These are phyloP conservation scores for Tragopan temminckii DNA, from an alignment of 2,797 vertebrate species.

Conservation along the genomic window DNA sequence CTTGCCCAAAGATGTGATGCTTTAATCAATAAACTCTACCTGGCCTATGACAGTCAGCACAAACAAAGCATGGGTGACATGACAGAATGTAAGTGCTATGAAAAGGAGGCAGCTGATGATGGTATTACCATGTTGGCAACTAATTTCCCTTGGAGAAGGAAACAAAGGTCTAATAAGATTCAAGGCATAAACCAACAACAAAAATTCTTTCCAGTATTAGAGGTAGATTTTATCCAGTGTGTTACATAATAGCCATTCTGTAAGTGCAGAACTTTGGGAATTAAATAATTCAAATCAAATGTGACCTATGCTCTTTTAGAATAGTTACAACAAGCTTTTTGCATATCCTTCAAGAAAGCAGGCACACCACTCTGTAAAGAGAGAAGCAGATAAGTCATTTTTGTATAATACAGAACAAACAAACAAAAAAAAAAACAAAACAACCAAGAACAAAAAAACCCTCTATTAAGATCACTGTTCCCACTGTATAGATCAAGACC, in stretches of 20 bases:
- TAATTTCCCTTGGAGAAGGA: neutral
- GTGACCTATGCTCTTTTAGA: conserved; percentile 45
- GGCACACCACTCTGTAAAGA: conserved; percentile 89
- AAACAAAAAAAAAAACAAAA: neutral
- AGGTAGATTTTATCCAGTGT: conserved; percentile 57
- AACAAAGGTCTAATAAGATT: conserved; percentile 1
- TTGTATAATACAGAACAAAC: neutral
- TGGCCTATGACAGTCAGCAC: neutral
- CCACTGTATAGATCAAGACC: neutral
- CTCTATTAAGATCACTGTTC: neutral
- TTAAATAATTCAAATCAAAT: neutral
- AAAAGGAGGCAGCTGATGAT: neutral
- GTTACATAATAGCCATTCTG: neutral
- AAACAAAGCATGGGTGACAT: neutral
- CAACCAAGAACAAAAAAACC: neutral
- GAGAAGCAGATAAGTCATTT: conserved; percentile 13
- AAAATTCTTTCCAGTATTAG: neutral
- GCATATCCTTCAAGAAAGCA: conserved; percentile 87
- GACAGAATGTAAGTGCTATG: neutral
- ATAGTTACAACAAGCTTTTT: conserved; percentile 88
- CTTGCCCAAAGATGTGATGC: neutral
- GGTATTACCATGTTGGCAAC: neutral
- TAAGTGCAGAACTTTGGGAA: conserved; percentile 19
- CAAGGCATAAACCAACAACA: conserved; percentile 9
- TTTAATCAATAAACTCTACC: neutral